Evolutionary conservation across 2,113 vertebrate species (phyloP), one percentile per base, ranked within the genome.

Genomic region (Pseudonaja textilis): DNA sequence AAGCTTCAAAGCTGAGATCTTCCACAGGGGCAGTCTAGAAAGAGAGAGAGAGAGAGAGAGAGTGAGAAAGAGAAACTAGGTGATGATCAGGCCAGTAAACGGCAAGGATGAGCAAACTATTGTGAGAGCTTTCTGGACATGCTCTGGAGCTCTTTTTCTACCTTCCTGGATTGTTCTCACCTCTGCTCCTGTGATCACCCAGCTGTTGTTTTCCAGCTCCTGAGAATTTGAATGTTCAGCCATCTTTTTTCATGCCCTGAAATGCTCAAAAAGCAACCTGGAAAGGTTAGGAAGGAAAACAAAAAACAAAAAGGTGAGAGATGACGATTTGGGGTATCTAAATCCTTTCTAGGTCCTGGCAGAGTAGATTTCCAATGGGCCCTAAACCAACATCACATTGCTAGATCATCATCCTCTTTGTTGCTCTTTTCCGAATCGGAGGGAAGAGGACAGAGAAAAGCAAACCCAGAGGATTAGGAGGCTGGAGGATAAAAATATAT

Each of bases 171-270:
- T 45, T 20, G 91, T 0, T 94, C 90, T 90, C 96, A 98, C 98
- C 98, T 98, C 96, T 0, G 95, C 42, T 26, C 96, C 96, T 0
- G 97, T 94, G 23, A 97, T 95, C 91, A 98, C 97, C 97, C 97
- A 97, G 94, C 95, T 97, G 90, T 96, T 94, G 89, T 96, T 94
- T n/a, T 97, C 97, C 0, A 96, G 91, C 69, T 97, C 97, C 89
- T 95, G 91, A 34, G 94, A 94, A 14, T 93, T 92, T 0, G 81
- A 74, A 5, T 93, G 90, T 69, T 97, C 95, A 0, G 96, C 96
- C 98, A 98, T 98, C 4, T 81, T 14, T 50, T 91, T 88, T 69
- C 89, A 87, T 47, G 85, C 92, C 91, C 34, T 26, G 81, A 4
- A 88, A 14, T 29, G 9, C 55, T 4, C 56, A 8, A 2, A 91